Base-by-base conservation (phyloP, 2,888 invertebrate genomes). In the Drosophila paramelanica region DNA sequence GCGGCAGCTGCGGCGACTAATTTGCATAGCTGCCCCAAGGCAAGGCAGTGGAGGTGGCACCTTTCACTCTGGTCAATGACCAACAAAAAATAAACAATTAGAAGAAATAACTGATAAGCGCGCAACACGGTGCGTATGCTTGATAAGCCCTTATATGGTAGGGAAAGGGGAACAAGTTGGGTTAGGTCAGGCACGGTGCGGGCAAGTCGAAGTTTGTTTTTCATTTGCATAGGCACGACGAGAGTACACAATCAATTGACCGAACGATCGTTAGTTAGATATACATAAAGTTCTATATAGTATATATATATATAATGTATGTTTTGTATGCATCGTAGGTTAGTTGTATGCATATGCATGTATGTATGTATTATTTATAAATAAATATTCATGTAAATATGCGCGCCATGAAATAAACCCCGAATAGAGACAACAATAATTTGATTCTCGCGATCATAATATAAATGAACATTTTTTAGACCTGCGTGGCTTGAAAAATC, bases 1-100 rank as follows among this genome's bases (percentile, higher is more conserved):
- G 55, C 47, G 47, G 65, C 79, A 68, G 65, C 61, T 69, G 68
- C 46, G 43, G 50, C 68, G 74, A 78, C 79, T 78, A 78, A 76
- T 68, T 78, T 73, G 75, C 75, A 74, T 65, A 53, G 53, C 62
- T 69, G 66, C 67, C 27, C 45, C 75, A 73, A 68, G 64, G 68
- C 74, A 73, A 61, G 55, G 49, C 59, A 59, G 60, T 46, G 45
- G 52, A 31, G 46, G 69, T 39, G 74, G 74, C 74, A 75, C 69
- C 79, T 75, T 74, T 75, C 66, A 57, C 65, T 59, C 70, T 66
- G 65, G 60, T 52, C 79, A 57, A 50, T 58, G 68, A 68, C 74
- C 74, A 53, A 45, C 7, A n/a, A 43, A 57, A 36, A 23, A 23
- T 2, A 23, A 38, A 27, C 20, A 42, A 52, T 47, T 33, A 17